Evolutionary conservation across 1,140 invertebrate species (phyloP).

Genomic region (Bombus soroeensis): DNA sequence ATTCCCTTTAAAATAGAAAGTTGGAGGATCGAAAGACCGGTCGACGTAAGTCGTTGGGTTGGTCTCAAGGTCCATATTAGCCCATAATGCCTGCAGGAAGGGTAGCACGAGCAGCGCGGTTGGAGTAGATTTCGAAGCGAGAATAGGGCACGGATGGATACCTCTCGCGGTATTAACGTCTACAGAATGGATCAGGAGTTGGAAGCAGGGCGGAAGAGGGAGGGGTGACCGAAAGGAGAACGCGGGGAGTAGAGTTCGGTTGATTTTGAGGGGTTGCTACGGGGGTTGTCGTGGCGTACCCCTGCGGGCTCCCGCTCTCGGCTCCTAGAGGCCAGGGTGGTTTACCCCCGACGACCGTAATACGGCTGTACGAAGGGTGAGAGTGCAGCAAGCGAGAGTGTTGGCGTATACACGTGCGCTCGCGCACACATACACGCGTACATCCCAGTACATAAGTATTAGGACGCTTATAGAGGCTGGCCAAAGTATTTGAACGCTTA

Average conservation of each 20-base stretch:
- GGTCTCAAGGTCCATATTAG: slow-evolving; percentile 24
- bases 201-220: slow-evolving; percentile 36
- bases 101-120: slow-evolving; percentile 6
- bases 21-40: neutral
- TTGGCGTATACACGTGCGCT: neutral
- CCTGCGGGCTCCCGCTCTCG: slow-evolving; percentile 82
- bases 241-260: slow-evolving; percentile 71
- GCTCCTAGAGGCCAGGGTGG: slow-evolving; percentile 78
- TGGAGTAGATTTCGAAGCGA: slow-evolving; percentile 43
- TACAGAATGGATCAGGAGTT: slow-evolving; percentile 62
- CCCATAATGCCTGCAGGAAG: slow-evolving; percentile 10
- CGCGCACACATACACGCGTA: neutral
- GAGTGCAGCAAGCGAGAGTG: slow-evolving; percentile 39
- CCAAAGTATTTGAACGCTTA: too few relatives aligned
- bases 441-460: too few relatives aligned
- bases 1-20: neutral
- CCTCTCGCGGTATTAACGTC: slow-evolving; percentile 66
- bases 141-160: slow-evolving; percentile 57
- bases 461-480: too few relatives aligned
- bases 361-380: slow-evolving; percentile 76
- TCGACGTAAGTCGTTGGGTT: neutral
- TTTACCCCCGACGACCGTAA: slow-evolving; percentile 81
- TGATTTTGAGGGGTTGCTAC: slow-evolving; percentile 84
- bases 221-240: slow-evolving; percentile 56
- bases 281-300: slow-evolving; percentile 83